Base-by-base conservation (phyloP, 2,113 vertebrate genomes). In the Callocephalon fimbriatum region DNA sequence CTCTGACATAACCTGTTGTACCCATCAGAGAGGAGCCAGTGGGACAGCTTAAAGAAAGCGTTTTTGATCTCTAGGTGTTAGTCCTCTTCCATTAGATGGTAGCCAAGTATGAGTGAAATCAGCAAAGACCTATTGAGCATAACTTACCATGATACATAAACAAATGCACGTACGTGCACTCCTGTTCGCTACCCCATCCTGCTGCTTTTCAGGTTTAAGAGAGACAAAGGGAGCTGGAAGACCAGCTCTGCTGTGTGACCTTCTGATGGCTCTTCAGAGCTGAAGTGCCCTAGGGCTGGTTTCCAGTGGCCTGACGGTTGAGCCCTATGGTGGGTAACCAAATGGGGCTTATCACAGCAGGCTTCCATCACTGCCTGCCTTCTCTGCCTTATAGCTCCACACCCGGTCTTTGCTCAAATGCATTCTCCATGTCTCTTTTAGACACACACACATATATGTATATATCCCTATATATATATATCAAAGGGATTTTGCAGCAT, bases 91-190 rank as follows among this genome's bases (percentile, higher is more conserved):
- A 0, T 19, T 86, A 51, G 42, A 7, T n/a, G 45, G 42, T 32
- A 61, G 32, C 31, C 21, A 16, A 50, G 61, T 2, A 6, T 3
- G 22, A 68, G 15, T 35, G 71, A 47, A 61, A 65, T 1, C 29
- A 26, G 47, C 62, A 40, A 4, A 59, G 80, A 37, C 62, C 38
- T 63, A 1, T 15, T 15, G 31, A 58, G 54, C 54, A n/a, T 67
- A 74, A 53, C 59, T 84, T 85, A 0, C 56, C 3, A 6, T 10
- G 18, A 47, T 73, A 42, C 25, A n/a, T 35, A 53, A 48, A 8
- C 8, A 35, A 21, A 19, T 1, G 22, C 40, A 1, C 0, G 0
- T 71, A 15, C 0, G 2, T 15, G 7, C 27, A 3, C 51, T 66
- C 48, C 54, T 58, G 8, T 19, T 6, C 26, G 1, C 80, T 83